Evolutionary conservation across 2,888 invertebrate species (phyloP).

Genomic region (Phorcus lineatus): DNA sequence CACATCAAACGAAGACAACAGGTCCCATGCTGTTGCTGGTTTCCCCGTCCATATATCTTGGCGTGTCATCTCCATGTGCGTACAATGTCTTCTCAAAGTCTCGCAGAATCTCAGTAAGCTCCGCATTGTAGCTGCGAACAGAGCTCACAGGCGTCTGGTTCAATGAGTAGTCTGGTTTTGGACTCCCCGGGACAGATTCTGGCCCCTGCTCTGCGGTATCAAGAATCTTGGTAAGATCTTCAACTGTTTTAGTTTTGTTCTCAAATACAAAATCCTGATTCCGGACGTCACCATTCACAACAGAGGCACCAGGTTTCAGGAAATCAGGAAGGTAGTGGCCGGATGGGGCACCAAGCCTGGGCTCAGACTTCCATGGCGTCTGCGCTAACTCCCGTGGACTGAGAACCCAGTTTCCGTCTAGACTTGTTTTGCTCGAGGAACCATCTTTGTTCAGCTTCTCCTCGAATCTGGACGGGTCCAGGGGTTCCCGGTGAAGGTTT

Average conservation of each 20-base stretch:
- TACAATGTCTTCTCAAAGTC: slow-evolving; percentile 36
- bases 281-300: not conserved
- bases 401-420: slow-evolving; percentile 12
- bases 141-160: slow-evolving; percentile 5
- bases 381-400: not conserved
- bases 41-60: not conserved
- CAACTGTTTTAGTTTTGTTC: not conserved
- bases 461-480: not conserved
- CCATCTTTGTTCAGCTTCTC: not conserved
- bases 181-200: not conserved
- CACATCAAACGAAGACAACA: slow-evolving; percentile 27
- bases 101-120: slow-evolving; percentile 28
- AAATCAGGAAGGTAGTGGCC: not conserved
- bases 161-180: slow-evolving; percentile 31
- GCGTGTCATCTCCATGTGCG: slow-evolving; percentile 25
- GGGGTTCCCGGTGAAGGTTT: not conserved
- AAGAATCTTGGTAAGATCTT: not conserved
- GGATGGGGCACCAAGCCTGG: not conserved
- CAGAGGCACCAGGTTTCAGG: not conserved
- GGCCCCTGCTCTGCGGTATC: not conserved
- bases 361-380: not conserved
- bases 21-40: not conserved
- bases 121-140: slow-evolving; percentile 26
- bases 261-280: not conserved
- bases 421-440: not conserved